A percentile compares a stretch with the other conserved stretches of the same genome.
These are phyloP conservation scores for Amaurobius ferox DNA, from an alignment of 2,888 invertebrate species.

Conservation along the genomic window DNA sequence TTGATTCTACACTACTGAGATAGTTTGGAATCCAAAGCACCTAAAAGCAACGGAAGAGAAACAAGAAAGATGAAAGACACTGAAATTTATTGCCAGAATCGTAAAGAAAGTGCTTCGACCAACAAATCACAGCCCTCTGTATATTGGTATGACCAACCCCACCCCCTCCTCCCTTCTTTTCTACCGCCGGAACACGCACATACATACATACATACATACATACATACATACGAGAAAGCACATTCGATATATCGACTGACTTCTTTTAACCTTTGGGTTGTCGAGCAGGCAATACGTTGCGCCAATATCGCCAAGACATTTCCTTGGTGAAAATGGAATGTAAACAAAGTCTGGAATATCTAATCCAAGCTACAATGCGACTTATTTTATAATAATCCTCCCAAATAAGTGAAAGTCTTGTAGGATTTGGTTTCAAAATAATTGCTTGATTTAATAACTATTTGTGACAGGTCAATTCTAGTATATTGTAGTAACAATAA, in stretches of 20 bases:
- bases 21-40: slow-evolving; percentile 21
- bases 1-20: slow-evolving; percentile 11
- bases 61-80: slow-evolving; percentile 65
- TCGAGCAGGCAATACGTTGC: slow-evolving; percentile 27
- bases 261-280: slow-evolving; percentile 56
- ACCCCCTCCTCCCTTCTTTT: slow-evolving; percentile 3
- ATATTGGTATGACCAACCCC: slow-evolving; percentile 64
- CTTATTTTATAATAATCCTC: too few relatives aligned
- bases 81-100: slow-evolving; percentile 63
- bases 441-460: too few relatives aligned
- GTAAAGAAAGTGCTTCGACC: slow-evolving; percentile 54
- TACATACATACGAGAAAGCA: slow-evolving; percentile 31
- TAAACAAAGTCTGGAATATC: background rate
- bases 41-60: slow-evolving; percentile 33
- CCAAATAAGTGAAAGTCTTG: too few relatives aligned
- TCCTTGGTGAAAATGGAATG: background rate
- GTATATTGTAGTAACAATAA: too few relatives aligned
- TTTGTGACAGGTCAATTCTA: too few relatives aligned
- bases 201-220: slow-evolving; percentile 5
- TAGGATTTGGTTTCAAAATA: too few relatives aligned
- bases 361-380: too few relatives aligned
- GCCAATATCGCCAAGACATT: slow-evolving; percentile 48
- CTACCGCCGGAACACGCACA: background rate
- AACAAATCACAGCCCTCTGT: slow-evolving; percentile 68
- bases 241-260: slow-evolving; percentile 70